Conservation (phyloP, 37 sponge, comb jelly and placozoan genomes). For the Chondrosia reniformis region DNA sequence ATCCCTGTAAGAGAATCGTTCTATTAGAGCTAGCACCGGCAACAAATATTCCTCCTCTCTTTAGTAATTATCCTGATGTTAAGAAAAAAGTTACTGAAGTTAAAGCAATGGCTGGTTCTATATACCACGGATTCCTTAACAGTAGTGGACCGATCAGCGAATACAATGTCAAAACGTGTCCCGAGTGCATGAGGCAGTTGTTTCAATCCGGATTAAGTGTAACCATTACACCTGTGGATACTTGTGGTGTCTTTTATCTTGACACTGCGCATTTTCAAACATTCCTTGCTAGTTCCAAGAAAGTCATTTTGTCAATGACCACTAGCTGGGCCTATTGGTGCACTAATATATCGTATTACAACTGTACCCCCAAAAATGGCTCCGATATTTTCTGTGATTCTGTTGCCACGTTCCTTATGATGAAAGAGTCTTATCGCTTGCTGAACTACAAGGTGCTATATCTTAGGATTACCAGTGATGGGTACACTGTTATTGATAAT, state of each 20-base stretch:
- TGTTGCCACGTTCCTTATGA: not conserved
- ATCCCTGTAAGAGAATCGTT: conserved; percentile 19
- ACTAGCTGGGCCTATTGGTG: not conserved
- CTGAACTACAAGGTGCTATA: not conserved
- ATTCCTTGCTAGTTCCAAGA: not conserved
- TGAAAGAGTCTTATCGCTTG: not conserved
- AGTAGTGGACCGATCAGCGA: conserved; percentile 35
- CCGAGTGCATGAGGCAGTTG: conserved; percentile 38
- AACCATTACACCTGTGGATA: conserved; percentile 68
- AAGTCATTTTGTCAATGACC: not conserved
- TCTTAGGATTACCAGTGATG: not conserved
- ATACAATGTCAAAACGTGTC: conserved; percentile 69
- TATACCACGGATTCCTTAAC: conserved; percentile 50
- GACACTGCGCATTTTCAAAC: not conserved
- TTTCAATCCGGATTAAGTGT: conserved; percentile 51
- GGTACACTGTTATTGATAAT: conserved; percentile 19
- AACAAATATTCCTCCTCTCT: conserved; percentile 58
- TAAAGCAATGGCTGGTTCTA: conserved; percentile 67
- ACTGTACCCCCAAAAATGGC: no score
- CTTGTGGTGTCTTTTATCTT: conserved; percentile 34
- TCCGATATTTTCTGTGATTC: not conserved
- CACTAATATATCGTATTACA: not conserved
- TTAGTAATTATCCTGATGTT: conserved; percentile 40
- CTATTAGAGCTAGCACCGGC: conserved; percentile 72
- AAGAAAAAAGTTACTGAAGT: conserved; percentile 47